Percentiles rank a stretch among this genome's conserved stretches.
Evolutionary conservation across 2,113 vertebrate genomes (phyloP).

Genomic region (Mustela nigripes): DNA sequence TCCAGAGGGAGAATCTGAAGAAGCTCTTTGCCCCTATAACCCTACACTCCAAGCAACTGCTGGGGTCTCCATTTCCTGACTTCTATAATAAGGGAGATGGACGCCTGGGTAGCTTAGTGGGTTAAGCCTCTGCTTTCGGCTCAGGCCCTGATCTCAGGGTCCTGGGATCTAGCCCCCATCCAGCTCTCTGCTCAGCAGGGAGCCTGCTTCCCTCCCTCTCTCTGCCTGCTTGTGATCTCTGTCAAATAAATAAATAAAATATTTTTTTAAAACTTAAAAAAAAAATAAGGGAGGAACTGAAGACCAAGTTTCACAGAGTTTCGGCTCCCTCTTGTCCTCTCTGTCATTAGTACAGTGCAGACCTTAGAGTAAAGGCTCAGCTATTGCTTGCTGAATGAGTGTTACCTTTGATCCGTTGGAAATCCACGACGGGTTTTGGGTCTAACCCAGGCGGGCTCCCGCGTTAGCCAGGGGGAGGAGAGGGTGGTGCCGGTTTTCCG

Average conservation of each 20-base stretch:
- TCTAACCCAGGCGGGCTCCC: fast-evolving
- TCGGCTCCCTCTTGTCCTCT: background rate
- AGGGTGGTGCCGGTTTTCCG: background rate
- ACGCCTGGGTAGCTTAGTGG: too few species aligned
- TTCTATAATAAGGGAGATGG: background rate
- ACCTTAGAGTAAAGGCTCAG: fast-evolving
- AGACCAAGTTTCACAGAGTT: background rate
- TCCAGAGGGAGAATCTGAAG: background rate
- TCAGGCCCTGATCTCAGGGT: too few species aligned
- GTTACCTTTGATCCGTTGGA: fast-evolving
- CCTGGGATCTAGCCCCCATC: too few species aligned
- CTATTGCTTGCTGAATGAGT: fast-evolving
- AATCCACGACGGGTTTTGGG: background rate
- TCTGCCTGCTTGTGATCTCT: too few species aligned
- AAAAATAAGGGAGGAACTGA: background rate
- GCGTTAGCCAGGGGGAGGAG: fast-evolving
- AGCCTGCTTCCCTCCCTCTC: too few species aligned
- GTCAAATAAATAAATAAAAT: too few species aligned
- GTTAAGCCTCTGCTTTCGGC: too few species aligned
- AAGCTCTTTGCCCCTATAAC: background rate
- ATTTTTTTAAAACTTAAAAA: too few species aligned
- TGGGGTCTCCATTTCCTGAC: background rate
- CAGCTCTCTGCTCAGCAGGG: too few species aligned
- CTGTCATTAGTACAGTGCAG: fast-evolving
- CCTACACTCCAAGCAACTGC: background rate